Evolutionary conservation across 2,888 invertebrate genomes (phyloP), one percentile per base, ranked within the genome.

Genomic region (Gisinianus flammeolus): DNA sequence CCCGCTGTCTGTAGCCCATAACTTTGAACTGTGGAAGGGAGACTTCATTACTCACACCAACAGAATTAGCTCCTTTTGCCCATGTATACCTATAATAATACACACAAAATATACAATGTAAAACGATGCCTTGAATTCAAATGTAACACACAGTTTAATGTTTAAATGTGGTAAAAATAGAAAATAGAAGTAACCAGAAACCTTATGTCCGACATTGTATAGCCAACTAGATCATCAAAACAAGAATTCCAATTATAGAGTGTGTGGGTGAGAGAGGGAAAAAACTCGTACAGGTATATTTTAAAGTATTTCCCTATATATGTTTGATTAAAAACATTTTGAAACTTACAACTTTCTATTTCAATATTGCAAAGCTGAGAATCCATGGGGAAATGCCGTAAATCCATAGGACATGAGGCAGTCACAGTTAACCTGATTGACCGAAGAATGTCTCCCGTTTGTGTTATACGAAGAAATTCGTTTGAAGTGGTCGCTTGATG

Each of bases 401-500:
- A 91, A 88, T 96, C 95, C 97, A 97, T 97, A 75, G 96, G 96
- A 89, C 97, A 97, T 85, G 96, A 95, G 83, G 96, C 96, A 83
- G 96, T 97, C 86, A 97, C 95, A 84, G 97, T 97, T 88, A 97
- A 91, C 88, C 95, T 95, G 90, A 96, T 96, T 90, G 96, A 96
- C 88, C 96, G 91, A 85, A 96, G 95, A 87, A 97, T 95, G 87
- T 95, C 94, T 87, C 96, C 97, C 86, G 94, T 94, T 88, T 96
- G 93, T 89, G 95, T 94, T 88, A 97, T 97, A 86, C 97, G 92
- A 89, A 97, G 94, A 90, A 98, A 97, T 90, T 97, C 98, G 90
- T 99, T 99, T 90, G 97, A 97, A 87, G 99, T 99, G 86, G 99
- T 99, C 86, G 98, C 98, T 89, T 96, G 96, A 90, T 99, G 99